Evolutionary conservation across 1,140 invertebrate genomes (phyloP).

Genomic region (Caenorhabditis brenneri): DNA sequence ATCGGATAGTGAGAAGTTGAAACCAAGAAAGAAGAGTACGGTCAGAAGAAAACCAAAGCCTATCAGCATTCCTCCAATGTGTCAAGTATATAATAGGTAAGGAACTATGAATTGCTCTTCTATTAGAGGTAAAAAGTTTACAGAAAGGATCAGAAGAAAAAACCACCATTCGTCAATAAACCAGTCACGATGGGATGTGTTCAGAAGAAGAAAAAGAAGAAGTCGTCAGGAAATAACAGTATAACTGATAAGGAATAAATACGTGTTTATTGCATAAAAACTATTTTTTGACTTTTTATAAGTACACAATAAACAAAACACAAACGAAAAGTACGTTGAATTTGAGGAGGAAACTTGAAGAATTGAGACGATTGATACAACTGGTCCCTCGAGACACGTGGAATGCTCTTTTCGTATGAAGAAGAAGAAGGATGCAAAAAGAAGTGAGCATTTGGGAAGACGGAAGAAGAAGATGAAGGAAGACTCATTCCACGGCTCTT

Average conservation of each 20-base stretch:
- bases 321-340: not conserved
- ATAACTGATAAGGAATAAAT: no score
- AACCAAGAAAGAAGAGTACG: not conserved
- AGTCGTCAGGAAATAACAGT: not conserved
- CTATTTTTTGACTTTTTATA: not conserved
- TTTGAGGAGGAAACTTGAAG: slow-evolving; percentile 20
- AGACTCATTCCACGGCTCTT: not conserved
- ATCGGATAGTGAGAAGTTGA: not conserved
- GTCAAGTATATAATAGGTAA: no score
- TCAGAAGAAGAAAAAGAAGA: not conserved
- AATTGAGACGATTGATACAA: slow-evolving; percentile 37
- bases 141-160: not conserved
- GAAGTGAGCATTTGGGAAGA: slow-evolving; percentile 37
- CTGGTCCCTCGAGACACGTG: slow-evolving; percentile 38
- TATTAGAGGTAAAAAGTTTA: not conserved
- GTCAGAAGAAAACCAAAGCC: no score
- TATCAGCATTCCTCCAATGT: no score
- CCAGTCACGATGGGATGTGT: not conserved
- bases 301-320: not conserved
- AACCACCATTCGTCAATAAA: not conserved
- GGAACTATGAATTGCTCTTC: not conserved
- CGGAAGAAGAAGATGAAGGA: not conserved
- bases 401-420: slow-evolving; percentile 32
- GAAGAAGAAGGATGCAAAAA: slow-evolving; percentile 18
- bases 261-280: no score